phyloP scores from a whole-genome alignment of 2,113 vertebrate species.

The Narcine bancroftii region DNA sequence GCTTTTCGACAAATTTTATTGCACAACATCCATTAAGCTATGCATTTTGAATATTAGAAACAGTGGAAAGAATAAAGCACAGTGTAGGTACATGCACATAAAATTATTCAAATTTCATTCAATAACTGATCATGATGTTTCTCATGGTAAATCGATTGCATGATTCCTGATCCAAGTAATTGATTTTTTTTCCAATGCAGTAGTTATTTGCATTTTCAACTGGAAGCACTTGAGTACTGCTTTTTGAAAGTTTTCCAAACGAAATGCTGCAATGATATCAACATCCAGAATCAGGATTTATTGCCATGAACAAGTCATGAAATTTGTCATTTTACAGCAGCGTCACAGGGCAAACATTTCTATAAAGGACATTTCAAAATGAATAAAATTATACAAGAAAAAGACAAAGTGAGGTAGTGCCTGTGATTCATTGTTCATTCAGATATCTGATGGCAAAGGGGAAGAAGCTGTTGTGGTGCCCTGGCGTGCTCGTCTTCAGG shows the following conservation, averaged over 20 bases:
- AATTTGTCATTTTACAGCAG: too few species aligned
- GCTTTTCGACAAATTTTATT: background rate
- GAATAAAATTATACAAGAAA: too few species aligned
- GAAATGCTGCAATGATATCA: background rate
- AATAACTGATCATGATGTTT: background rate
- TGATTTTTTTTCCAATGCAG: background rate
- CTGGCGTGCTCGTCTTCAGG: too few species aligned
- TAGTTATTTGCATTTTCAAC: background rate
- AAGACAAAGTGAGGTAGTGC: too few species aligned
- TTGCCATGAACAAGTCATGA: too few species aligned
- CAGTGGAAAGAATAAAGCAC: background rate
- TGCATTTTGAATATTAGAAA: background rate
- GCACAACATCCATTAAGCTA: background rate
- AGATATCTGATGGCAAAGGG: too few species aligned
- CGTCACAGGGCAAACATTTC: too few species aligned
- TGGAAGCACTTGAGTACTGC: background rate
- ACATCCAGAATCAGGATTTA: too few species aligned
- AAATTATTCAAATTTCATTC: background rate
- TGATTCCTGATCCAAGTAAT: background rate
- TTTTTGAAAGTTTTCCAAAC: constrained; percentile 13
- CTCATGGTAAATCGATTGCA: background rate
- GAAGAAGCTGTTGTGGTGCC: too few species aligned
- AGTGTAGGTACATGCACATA: background rate
- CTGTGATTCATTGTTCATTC: too few species aligned
- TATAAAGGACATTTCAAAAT: too few species aligned